These are phyloP conservation scores for Pangasius krempfi DNA, from an alignment of 2,797 vertebrate species.

Conservation along the genomic window DNA sequence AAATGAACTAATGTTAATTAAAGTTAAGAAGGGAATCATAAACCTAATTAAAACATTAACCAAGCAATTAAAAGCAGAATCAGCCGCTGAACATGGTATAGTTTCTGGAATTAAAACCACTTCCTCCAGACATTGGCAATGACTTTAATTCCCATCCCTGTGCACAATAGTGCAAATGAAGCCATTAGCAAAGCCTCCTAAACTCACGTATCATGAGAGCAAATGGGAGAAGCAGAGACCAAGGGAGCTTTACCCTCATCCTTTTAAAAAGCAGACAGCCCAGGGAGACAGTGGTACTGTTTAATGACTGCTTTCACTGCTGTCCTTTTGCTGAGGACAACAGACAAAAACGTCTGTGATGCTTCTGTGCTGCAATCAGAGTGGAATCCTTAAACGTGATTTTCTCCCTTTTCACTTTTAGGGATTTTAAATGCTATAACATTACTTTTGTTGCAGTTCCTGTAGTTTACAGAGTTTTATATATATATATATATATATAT, in stretches of 20 bases:
- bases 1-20: conserved; percentile 77
- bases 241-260: conserved; percentile 64
- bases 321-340: conserved; percentile 53
- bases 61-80: conserved; percentile 68
- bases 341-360: conserved; percentile 36
- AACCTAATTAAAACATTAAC: conserved; percentile 88
- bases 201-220: conserved; percentile 67
- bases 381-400: neutral
- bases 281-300: conserved; percentile 71
- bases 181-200: conserved; percentile 75
- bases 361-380: neutral
- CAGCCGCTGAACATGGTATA: conserved; percentile 75
- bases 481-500: too few species aligned
- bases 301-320: conserved; percentile 69
- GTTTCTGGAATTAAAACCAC: conserved; percentile 83
- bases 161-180: conserved; percentile 72
- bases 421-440: neutral
- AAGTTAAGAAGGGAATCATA: conserved; percentile 81
- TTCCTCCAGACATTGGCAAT: conserved; percentile 75
- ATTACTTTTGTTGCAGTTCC: neutral
- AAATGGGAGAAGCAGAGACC: conserved; percentile 68
- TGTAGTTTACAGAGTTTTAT: neutral
- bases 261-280: conserved; percentile 67
- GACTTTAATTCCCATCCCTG: conserved; percentile 70
- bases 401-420: neutral